These are phyloP conservation scores for Chrysomallon squamiferum DNA, from an alignment of 1,140 invertebrate species.

Conservation along the genomic window DNA sequence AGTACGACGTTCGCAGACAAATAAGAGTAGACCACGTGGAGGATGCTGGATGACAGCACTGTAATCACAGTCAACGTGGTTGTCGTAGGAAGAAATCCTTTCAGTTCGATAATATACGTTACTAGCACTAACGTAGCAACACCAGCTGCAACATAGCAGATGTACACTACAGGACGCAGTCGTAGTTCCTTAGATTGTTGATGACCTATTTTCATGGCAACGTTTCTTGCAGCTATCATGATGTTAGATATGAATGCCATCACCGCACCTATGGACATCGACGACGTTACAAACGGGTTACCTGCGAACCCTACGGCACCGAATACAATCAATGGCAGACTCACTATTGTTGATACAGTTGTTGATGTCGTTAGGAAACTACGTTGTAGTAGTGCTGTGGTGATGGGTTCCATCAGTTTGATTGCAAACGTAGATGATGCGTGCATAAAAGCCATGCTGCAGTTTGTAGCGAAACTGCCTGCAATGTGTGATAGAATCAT, in stretches of 20 bases:
- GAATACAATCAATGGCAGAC: background rate
- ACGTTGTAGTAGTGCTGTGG: background rate
- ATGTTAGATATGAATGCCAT: slow-evolving; percentile 18
- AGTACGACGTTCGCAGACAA: slow-evolving; percentile 13
- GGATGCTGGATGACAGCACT: background rate
- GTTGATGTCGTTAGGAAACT: background rate
- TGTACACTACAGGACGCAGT: too few species aligned
- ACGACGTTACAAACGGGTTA: background rate
- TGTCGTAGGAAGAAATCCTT: background rate
- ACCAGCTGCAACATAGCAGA: too few species aligned
- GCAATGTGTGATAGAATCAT: background rate
- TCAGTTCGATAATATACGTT: too few species aligned
- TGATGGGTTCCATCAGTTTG: slow-evolving; percentile 7
- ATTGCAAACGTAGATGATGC: slow-evolving; percentile 9
- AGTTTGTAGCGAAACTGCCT: slow-evolving; percentile 2
- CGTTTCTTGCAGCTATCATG: slow-evolving; percentile 20
- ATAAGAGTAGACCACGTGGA: slow-evolving; percentile 13
- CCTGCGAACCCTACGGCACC: background rate
- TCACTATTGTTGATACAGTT: background rate
- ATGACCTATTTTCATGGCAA: slow-evolving; percentile 10
- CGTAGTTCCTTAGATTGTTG: too few species aligned
- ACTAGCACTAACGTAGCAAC: too few species aligned
- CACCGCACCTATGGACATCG: background rate
- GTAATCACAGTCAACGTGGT: background rate
- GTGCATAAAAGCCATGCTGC: slow-evolving; percentile 7